Base-by-base conservation (phyloP, 2,113 vertebrate species). In the Plectropomus leopardus region DNA sequence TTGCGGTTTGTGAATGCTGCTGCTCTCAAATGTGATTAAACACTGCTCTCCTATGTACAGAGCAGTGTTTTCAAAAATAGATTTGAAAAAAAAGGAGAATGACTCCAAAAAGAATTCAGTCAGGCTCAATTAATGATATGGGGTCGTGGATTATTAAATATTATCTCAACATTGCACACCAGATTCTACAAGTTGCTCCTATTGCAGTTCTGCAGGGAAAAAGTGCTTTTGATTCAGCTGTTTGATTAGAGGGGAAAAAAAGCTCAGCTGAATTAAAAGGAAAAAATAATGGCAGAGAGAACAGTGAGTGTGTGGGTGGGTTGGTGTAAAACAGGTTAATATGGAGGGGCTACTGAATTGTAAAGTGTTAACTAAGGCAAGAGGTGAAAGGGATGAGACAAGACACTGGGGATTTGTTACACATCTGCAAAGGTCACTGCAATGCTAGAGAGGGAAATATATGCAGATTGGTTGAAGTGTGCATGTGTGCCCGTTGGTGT, bases 1-100 rank as follows among this genome's bases (percentile, higher is more conserved):
- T 63, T 30, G 65, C 23, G 13, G 8, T 72, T 0, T 45, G 11
- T 61, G 61, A 80, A 71, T 50, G 30, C 44, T 48, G 84, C 74
- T 70, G 65, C 53, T 87, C 70, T 87, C 24, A 61, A 61, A 72
- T 64, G 66, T 70, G 79, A 89, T 86, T 86, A 83, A 74, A 77
- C 42, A 8, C 66, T 72, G 36, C 54, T 78, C 42, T 70, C 5
- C 28, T 26, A 34, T 42, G 36, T 32, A 21, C 40, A 55, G 26
- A n/a, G 61, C 40, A 55, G 26, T 24, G 61, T 63, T 47, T 24
- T 40, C 15, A 11, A 16, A 83, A 78, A 53, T 47, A 78, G 53
- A 83, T 82, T 78, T 76, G 54, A 80, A 84, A 73, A 47, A 50
- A 58, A 32, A 14, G n/a, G n/a, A n/a, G n/a, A 26, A 45, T 45